Conservation (phyloP, 1,140 invertebrate species). For the Phocides pigmalion region DNA sequence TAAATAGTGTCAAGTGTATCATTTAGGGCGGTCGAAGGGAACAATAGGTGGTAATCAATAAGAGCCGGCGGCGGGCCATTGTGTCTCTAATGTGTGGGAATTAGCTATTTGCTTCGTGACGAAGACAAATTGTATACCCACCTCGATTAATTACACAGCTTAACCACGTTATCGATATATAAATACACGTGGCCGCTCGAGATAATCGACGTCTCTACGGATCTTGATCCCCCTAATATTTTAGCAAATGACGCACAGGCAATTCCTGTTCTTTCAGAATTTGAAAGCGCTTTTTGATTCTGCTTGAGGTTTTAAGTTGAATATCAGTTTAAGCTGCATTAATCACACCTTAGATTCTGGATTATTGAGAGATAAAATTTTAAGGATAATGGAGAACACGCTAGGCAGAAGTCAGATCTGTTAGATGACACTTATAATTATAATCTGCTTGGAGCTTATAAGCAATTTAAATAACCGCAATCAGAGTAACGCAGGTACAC, state of each 20-base stretch:
- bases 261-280: background rate
- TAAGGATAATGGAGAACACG: too few species aligned
- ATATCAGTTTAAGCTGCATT: too few species aligned
- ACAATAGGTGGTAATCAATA: slow-evolving; percentile 77
- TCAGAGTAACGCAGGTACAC: too few species aligned
- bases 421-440: too few species aligned
- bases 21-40: slow-evolving; percentile 65
- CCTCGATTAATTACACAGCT: slow-evolving; percentile 76
- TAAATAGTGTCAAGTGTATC: slow-evolving; percentile 71
- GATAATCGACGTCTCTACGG: slow-evolving; percentile 30
- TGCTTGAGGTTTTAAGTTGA: too few species aligned
- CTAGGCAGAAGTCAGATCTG: too few species aligned
- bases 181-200: slow-evolving; percentile 27
- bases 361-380: too few species aligned
- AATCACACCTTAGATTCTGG: too few species aligned
- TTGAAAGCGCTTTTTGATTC: too few species aligned
- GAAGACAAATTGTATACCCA: slow-evolving; percentile 76
- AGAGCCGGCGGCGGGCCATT: slow-evolving; percentile 62
- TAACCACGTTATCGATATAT: slow-evolving; percentile 71
- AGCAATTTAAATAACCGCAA: too few species aligned
- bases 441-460: too few species aligned
- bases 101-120: slow-evolving; percentile 77
- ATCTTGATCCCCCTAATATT: slow-evolving; percentile 32
- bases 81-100: slow-evolving; percentile 78
- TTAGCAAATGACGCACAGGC: slow-evolving; percentile 14